phyloP scores from a whole-genome alignment of 2,113 vertebrate species.

The Cygnus buccinator region DNA sequence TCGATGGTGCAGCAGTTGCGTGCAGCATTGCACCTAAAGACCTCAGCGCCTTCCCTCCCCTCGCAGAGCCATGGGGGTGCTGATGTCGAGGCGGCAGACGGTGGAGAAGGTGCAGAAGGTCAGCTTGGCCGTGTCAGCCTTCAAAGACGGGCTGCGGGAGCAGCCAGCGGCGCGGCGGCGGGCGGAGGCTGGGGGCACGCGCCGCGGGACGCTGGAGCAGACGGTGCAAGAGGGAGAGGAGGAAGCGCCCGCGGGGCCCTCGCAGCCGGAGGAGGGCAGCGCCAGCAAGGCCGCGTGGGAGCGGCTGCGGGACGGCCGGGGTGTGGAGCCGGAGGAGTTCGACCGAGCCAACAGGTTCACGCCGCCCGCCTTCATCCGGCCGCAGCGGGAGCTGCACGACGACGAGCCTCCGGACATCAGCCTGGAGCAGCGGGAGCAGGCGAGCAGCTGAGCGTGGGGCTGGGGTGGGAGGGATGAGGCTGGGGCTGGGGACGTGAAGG shows the following conservation, averaged over 20 bases:
- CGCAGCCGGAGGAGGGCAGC: slow-evolving; percentile 76
- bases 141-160: slow-evolving; percentile 90
- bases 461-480: background rate
- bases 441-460: background rate
- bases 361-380: slow-evolving; percentile 87
- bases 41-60: background rate
- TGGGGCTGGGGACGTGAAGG: accelerated
- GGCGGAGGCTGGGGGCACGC: slow-evolving; percentile 44
- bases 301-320: slow-evolving; percentile 90
- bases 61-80: slow-evolving; percentile 90
- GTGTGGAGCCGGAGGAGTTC: slow-evolving; percentile 93
- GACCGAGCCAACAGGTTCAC: slow-evolving; percentile 87
- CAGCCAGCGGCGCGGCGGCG: slow-evolving; percentile 71
- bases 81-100: slow-evolving; percentile 97
- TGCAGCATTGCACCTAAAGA: accelerated
- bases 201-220: slow-evolving; percentile 73
- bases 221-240: slow-evolving; percentile 74
- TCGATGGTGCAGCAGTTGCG: background rate
- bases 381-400: slow-evolving; percentile 87
- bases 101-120: slow-evolving; percentile 98
- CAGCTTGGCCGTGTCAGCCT: slow-evolving; percentile 91
- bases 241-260: slow-evolving; percentile 58
- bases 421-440: slow-evolving; percentile 87
- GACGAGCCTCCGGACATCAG: slow-evolving; percentile 86
- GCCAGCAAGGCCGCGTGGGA: slow-evolving; percentile 89